Evolutionary conservation across 2,797 vertebrate species (phyloP).

Genomic region (Chromis chromis): DNA sequence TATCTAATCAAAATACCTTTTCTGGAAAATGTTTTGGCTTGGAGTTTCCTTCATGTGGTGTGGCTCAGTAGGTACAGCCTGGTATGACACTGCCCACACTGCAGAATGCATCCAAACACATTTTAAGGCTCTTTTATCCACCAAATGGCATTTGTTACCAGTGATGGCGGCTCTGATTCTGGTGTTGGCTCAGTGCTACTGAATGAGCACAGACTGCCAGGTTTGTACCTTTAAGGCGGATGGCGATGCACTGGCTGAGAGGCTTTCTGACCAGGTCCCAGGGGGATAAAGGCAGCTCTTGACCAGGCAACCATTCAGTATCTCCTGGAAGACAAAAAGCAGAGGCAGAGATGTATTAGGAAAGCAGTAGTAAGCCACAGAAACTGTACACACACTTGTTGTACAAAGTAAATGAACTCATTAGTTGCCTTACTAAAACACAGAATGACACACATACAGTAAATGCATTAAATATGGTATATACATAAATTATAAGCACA

Average conservation of each 20-base stretch:
- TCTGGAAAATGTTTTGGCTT: conserved; percentile 3
- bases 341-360: not conserved
- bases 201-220: not conserved
- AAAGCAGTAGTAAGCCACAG: not conserved
- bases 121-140: conserved; percentile 49
- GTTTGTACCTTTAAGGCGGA: conserved; percentile 82
- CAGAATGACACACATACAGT: not conserved
- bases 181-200: not conserved
- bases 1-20: conserved; percentile 7
- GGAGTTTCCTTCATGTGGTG: conserved; percentile 8
- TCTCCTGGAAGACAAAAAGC: conserved; percentile 83
- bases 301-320: conserved; percentile 87
- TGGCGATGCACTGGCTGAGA: conserved; percentile 86
- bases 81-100: conserved; percentile 25
- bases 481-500: too few species aligned
- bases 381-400: not conserved
- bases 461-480: too few species aligned
- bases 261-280: conserved; percentile 93
- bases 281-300: conserved; percentile 86
- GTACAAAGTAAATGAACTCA: too few species aligned
- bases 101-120: conserved; percentile 31
- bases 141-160: conserved; percentile 35
- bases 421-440: not conserved
- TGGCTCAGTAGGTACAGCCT: conserved; percentile 30
- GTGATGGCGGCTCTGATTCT: conserved; percentile 30